Evolutionary conservation across 2,797 vertebrate genomes (phyloP), one percentile per base, ranked within the genome.

Genomic region (Mallotus villosus): DNA sequence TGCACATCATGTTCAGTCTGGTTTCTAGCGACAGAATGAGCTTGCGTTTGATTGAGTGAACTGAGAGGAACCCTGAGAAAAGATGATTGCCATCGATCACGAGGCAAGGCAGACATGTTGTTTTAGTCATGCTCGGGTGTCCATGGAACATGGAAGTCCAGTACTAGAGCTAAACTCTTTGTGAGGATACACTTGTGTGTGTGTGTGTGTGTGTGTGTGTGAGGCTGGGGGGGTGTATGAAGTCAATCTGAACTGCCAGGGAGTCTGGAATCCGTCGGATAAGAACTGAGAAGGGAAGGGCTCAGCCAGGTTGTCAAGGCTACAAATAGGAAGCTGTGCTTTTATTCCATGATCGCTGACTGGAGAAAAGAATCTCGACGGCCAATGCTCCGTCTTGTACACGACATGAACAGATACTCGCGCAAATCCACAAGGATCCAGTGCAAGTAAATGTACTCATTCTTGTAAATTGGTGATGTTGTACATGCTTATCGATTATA

Each of bases 211-310:
- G 27, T 4, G 27, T 2, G 27, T 27, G 27, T 0, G 27, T 3
- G 27, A 4, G 27, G 27, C 0, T 3, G 27, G 27, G 27, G 27
- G 37, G 51, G 24, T n/a, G 12, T 63, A 5, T 37, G 17, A 67
- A 29, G 46, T 24, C n/a, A 46, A 53, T 67, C 65, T 53, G 65
- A 61, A 24, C 63, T 63, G 46, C 58, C 65, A 73, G 74, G 74
- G 75, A 68, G 62, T 78, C 59, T 81, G 61, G 63, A 78, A 76
- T 75, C 71, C 53, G 57, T 21, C 59, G 71, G 79, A 73, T 82
- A 59, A 22, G 58, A 65, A 74, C 73, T 76, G 76, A 34, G 34
- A 29, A n/a, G n/a, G 24, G 68, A 57, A 60, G 34, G 68, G 41
- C n/a, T 70, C 32, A 53, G 53, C 61, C 59, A 29, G 60, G 59